These are phyloP conservation scores for Bostrychus sinensis DNA, from an alignment of 2,113 vertebrate genomes.

Conservation along the genomic window DNA sequence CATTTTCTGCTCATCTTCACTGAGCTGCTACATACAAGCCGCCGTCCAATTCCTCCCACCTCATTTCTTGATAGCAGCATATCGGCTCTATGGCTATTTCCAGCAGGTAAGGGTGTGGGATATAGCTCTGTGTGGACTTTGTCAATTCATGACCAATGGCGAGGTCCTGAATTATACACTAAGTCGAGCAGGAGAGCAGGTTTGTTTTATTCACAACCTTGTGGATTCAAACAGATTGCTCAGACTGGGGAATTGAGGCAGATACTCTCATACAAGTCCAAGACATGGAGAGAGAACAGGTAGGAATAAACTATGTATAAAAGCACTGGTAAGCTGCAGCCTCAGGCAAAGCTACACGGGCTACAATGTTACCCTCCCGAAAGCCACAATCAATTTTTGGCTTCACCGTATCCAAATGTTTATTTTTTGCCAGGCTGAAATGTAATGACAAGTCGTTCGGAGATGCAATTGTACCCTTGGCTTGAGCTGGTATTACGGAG, in stretches of 20 bases:
- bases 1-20: constrained; percentile 58
- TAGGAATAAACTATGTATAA: constrained; percentile 81
- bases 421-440: constrained; percentile 72
- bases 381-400: constrained; percentile 79
- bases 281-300: constrained; percentile 77
- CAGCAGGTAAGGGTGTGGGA: constrained; percentile 73
- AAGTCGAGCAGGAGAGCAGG: constrained; percentile 75
- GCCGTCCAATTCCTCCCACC: constrained; percentile 44
- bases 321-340: constrained; percentile 77
- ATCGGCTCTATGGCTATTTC: constrained; percentile 65
- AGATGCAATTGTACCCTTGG: constrained; percentile 65
- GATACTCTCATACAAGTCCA: constrained; percentile 73
- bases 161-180: constrained; percentile 80
- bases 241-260: constrained; percentile 75
- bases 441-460: constrained; percentile 70
- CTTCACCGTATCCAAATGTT: constrained; percentile 74
- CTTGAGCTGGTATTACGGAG: constrained; percentile 44
- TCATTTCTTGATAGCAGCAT: constrained; percentile 43
- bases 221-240: constrained; percentile 76
- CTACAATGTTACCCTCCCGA: constrained; percentile 72
- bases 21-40: constrained; percentile 13
- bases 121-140: constrained; percentile 72
- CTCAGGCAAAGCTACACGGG: constrained; percentile 72
- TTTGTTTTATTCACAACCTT: constrained; percentile 82
- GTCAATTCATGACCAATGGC: constrained; percentile 82